A percentile compares a stretch with the other conserved stretches of the same genome.
These are phyloP conservation scores for Tauraco hartlaubi DNA, from an alignment of 2,797 vertebrate genomes.

Conservation along the genomic window DNA sequence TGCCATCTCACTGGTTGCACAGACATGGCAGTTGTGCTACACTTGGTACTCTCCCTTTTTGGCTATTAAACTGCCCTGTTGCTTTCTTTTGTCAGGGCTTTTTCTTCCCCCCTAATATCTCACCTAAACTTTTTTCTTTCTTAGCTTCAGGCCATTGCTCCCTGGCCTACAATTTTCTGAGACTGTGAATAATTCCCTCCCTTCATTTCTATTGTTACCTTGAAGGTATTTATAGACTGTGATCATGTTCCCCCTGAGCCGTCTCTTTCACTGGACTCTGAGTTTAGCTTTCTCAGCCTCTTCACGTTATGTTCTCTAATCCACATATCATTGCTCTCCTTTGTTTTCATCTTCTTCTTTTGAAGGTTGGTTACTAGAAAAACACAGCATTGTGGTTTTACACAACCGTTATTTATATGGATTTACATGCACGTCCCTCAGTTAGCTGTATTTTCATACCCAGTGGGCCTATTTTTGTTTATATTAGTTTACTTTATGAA, in stretches of 20 bases:
- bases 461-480: background rate
- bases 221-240: constrained; percentile 57
- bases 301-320: background rate
- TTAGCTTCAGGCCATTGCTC: constrained; percentile 37
- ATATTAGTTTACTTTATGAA: constrained; percentile 15
- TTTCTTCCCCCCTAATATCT: background rate
- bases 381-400: background rate
- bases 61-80: background rate
- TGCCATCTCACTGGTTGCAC: background rate
- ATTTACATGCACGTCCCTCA: background rate
- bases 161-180: constrained; percentile 40
- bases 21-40: background rate
- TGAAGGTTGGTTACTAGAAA: background rate
- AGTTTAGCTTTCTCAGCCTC: constrained; percentile 34
- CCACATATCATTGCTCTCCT: background rate
- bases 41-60: background rate
- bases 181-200: constrained; percentile 47
- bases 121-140: constrained; percentile 20
- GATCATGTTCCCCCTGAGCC: constrained; percentile 34
- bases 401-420: background rate
- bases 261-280: background rate
- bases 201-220: constrained; percentile 56
- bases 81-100: background rate
- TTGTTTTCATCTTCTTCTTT: constrained; percentile 14
- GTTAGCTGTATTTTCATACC: background rate